phyloP scores from a whole-genome alignment of 35 echinoderm and acorn worm genomes.

The Strongylocentrotus purpuratus region DNA sequence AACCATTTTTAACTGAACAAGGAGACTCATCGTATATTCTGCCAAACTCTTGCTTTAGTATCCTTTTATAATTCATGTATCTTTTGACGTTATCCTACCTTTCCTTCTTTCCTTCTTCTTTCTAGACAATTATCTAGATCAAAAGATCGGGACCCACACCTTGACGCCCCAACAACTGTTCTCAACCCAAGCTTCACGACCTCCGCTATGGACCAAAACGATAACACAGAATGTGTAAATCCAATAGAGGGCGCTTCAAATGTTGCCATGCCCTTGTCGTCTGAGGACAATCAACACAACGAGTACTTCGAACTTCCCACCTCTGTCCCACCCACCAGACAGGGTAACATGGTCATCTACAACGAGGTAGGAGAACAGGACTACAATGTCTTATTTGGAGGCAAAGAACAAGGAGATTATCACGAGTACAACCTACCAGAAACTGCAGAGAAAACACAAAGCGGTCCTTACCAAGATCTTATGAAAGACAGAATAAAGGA shows the following conservation, averaged over 20 bases:
- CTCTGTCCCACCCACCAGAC: too few species aligned
- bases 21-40: neutral
- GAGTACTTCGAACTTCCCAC: neutral
- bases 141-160: neutral
- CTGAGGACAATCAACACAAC: neutral
- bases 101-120: neutral
- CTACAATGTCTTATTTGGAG: slow-evolving; percentile 23
- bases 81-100: neutral
- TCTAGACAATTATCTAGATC: neutral
- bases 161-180: neutral
- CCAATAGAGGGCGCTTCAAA: neutral
- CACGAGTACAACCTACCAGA: slow-evolving; percentile 24
- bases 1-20: neutral
- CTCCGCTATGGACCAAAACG: neutral
- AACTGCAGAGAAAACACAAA: neutral
- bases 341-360: neutral
- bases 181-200: neutral
- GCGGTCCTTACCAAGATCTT: neutral
- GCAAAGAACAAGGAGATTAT: neutral
- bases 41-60: neutral
- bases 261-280: neutral
- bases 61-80: too few species aligned
- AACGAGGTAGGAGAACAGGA: slow-evolving; percentile 26
- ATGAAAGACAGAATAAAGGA: neutral
- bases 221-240: neutral